Evolutionary conservation across 2,797 vertebrate genomes (phyloP).

Genomic region (Kryptopterus vitreolus): DNA sequence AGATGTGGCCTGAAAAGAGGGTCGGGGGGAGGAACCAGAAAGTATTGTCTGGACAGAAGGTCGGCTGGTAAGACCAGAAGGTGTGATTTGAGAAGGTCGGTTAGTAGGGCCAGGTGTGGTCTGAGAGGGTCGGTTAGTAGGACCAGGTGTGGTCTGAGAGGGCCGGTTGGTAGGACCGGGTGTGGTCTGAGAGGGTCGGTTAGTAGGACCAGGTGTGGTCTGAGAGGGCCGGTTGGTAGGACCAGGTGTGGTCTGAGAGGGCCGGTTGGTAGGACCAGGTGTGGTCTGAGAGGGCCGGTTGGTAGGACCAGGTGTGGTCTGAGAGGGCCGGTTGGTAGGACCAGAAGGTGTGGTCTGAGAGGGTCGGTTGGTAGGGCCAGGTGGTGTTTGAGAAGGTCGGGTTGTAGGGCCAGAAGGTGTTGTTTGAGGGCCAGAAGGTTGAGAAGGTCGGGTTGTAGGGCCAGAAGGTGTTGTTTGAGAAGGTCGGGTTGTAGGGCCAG

Average conservation of each 20-base stretch:
- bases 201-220: slow-evolving; percentile 56
- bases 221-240: slow-evolving; percentile 21
- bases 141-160: neutral
- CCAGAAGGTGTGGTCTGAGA: slow-evolving; percentile 47
- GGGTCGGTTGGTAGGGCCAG: neutral
- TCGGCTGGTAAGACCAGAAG: neutral
- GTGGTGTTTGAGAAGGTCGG: neutral
- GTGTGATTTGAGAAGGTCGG: slow-evolving; percentile 68
- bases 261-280: slow-evolving; percentile 71
- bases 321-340: neutral
- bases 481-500: neutral
- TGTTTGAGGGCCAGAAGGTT: too few species aligned
- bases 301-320: neutral
- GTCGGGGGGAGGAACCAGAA: slow-evolving; percentile 15
- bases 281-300: slow-evolving; percentile 58
- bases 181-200: slow-evolving; percentile 19
- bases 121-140: neutral
- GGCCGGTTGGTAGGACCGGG: slow-evolving; percentile 55
- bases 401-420: neutral
- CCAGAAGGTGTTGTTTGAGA: neutral
- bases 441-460: too few species aligned
- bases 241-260: neutral
- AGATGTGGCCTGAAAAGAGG: slow-evolving; percentile 68
- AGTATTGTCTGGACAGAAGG: neutral
- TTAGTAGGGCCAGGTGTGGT: slow-evolving; percentile 69